These are phyloP conservation scores for Drosophila eohydei DNA, from an alignment of 2,888 invertebrate genomes.

Conservation along the genomic window DNA sequence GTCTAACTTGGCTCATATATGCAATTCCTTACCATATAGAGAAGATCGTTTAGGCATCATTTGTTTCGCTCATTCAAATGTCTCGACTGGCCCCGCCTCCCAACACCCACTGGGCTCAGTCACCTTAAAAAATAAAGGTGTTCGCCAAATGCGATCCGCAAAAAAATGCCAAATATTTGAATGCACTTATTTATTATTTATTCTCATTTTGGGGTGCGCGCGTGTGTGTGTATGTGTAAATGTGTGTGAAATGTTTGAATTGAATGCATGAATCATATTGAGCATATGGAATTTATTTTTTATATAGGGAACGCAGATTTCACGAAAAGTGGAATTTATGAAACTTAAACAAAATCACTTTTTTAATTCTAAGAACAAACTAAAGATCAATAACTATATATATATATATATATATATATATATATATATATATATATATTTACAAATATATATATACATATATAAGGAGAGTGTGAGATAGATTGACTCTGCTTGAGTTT, in stretches of 20 bases:
- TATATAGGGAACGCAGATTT: neutral
- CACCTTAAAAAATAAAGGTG: constrained; percentile 41
- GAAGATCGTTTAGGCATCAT: constrained; percentile 72
- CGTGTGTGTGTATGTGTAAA: constrained; percentile 2
- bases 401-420: neutral
- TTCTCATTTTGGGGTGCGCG: constrained; percentile 19
- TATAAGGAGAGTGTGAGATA: no score
- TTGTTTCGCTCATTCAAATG: constrained; percentile 73
- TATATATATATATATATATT: neutral
- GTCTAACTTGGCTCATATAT: constrained; percentile 73
- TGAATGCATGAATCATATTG: constrained; percentile 43
- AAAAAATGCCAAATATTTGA: constrained; percentile 74
- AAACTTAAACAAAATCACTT: neutral
- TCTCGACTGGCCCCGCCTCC: constrained; percentile 48
- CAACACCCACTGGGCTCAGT: neutral
- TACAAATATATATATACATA: neutral
- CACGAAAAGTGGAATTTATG: neutral
- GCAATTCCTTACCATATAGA: constrained; percentile 73
- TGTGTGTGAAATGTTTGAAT: constrained; percentile 27
- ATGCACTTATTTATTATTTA: constrained; percentile 63
- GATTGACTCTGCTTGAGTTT: neutral
- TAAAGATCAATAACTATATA: neutral
- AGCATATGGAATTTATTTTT: constrained; percentile 10
- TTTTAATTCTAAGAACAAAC: neutral
- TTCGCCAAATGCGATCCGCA: constrained; percentile 66